Evolutionary conservation across 1,140 invertebrate genomes (phyloP).

Genomic region (Calycopis cecrops): DNA sequence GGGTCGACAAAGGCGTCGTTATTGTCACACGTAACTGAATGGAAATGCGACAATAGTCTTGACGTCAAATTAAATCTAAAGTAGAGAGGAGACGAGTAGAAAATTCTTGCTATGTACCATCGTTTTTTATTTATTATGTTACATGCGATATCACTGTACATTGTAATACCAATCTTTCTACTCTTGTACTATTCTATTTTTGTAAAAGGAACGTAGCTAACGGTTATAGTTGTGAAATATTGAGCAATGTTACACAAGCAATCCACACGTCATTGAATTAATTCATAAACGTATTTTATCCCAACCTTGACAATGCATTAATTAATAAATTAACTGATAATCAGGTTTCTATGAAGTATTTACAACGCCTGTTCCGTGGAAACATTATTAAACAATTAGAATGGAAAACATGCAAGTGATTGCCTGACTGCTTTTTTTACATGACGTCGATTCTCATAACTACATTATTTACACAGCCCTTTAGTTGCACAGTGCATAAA

Average conservation of each 20-base stretch:
- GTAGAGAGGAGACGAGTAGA: no score
- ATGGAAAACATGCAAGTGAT: slow-evolving; percentile 6
- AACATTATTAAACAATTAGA: slow-evolving; percentile 6
- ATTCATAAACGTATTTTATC: background rate
- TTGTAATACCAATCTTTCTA: no score
- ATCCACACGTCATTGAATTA: background rate
- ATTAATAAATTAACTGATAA: background rate
- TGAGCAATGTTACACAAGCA: background rate
- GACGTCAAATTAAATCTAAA: no score
- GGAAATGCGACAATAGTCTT: no score
- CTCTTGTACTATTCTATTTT: no score
- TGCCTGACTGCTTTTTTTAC: slow-evolving; percentile 8
- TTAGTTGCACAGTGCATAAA: background rate
- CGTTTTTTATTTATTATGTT: no score
- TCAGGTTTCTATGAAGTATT: background rate
- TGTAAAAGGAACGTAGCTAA: no score
- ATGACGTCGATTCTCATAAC: background rate
- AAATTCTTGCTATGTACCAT: no score
- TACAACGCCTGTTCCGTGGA: background rate
- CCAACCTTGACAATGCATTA: slow-evolving; percentile 6
- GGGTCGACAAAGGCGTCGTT: no score
- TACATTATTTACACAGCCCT: slow-evolving; percentile 7
- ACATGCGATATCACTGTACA: no score
- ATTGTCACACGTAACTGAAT: no score
- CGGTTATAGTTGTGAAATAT: slow-evolving; percentile 7